Evolutionary conservation across 53 echinoderm and acorn worm species (phyloP).

Genomic region (Arbacia lixula): DNA sequence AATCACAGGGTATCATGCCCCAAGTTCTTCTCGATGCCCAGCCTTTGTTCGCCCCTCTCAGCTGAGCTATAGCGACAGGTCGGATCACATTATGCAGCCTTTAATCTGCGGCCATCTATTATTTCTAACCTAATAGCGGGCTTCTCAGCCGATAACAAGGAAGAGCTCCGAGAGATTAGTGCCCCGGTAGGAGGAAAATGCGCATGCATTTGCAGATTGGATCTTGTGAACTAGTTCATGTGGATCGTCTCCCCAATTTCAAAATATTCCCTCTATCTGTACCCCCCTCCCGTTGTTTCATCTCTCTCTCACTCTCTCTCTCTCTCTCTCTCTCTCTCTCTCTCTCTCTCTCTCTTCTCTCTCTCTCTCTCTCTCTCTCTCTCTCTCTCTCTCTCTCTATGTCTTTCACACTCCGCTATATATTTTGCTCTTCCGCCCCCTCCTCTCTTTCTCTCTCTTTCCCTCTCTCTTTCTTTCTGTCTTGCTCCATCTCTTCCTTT

Average conservation of each 20-base stretch:
- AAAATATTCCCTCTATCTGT: no score
- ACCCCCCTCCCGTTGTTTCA: neutral
- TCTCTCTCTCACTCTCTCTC: neutral
- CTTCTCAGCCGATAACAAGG: slow-evolving; percentile 4
- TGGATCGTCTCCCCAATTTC: no score
- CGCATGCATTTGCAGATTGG: neutral
- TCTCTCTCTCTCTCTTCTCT: neutral
- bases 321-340: neutral
- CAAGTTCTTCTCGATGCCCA: no score
- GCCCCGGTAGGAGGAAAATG: neutral
- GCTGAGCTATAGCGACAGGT: slow-evolving; percentile 21
- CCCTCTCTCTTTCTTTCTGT: neutral
- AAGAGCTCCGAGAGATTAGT: slow-evolving; percentile 14
- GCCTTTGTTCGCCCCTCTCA: no score
- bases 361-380: slow-evolving; percentile 1
- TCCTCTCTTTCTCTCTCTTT: neutral
- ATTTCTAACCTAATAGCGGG: slow-evolving; percentile 50
- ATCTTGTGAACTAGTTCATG: slow-evolving; percentile 38
- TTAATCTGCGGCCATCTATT: slow-evolving; percentile 38
- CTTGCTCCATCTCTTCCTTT: neutral
- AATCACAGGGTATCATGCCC: no score
- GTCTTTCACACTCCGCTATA: neutral
- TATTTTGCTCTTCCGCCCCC: no score
- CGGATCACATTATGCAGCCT: slow-evolving; percentile 22
- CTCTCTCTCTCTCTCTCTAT: neutral